Evolutionary conservation across 2,797 vertebrate species (phyloP).

Genomic region (Thamnophis elegans): DNA sequence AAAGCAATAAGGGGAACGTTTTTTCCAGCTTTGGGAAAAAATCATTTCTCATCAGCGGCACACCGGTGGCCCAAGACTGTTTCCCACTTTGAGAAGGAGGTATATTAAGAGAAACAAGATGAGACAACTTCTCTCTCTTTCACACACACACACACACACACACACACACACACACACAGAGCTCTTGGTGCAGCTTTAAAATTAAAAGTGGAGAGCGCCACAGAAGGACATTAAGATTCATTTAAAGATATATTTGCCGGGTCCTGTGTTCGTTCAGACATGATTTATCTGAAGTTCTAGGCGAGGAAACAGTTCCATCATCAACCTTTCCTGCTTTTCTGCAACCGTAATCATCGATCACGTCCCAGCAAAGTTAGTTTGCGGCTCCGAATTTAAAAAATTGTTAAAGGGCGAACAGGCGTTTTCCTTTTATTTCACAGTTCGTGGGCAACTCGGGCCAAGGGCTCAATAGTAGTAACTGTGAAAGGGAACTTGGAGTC

Average conservation of each 20-base stretch:
- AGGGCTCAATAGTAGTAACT: no score
- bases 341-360: not conserved
- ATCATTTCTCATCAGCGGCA: not conserved
- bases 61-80: no score
- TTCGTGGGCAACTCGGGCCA: no score
- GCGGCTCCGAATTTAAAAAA: not conserved
- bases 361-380: not conserved
- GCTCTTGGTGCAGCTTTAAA: not conserved
- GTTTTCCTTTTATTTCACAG: not conserved
- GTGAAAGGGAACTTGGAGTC: no score
- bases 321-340: no score
- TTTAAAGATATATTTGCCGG: no score
- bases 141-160: no score
- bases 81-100: not conserved
- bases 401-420: not conserved
- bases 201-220: not conserved
- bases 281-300: not conserved
- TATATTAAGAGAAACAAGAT: not conserved
- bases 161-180: not conserved
- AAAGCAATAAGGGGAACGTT: conserved; percentile 5
- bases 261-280: not conserved
- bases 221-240: not conserved
- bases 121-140: not conserved
- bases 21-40: not conserved
- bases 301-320: not conserved